phyloP scores from a whole-genome alignment of 2,888 invertebrate species.

The Steinernema carpocapsae region DNA sequence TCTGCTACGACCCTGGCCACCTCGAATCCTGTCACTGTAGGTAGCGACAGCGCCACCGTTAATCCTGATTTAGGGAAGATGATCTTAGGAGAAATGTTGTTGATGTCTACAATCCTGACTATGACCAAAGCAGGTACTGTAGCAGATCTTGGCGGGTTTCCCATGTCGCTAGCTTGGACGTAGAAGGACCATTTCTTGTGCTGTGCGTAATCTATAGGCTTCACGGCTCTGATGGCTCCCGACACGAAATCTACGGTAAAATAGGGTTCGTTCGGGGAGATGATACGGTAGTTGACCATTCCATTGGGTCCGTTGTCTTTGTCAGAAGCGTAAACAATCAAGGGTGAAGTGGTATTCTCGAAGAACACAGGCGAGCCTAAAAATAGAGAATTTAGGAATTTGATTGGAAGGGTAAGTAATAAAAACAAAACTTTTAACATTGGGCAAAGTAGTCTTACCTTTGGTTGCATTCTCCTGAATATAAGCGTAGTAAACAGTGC shows the following conservation, averaged over 20 bases:
- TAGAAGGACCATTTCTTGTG: constrained; percentile 50
- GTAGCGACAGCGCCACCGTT: constrained; percentile 32
- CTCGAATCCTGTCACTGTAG: constrained; percentile 58
- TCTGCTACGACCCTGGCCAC: constrained; percentile 65
- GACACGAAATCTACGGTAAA: constrained; percentile 87
- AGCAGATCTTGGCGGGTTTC: constrained; percentile 82
- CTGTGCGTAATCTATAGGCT: constrained; percentile 81
- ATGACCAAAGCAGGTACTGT: constrained; percentile 81
- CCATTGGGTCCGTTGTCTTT: constrained; percentile 85
- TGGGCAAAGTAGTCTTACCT: constrained; percentile 38
- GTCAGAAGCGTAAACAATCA: constrained; percentile 84
- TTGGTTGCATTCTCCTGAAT: constrained; percentile 75
- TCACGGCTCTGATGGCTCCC: constrained; percentile 81
- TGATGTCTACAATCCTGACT: constrained; percentile 71
- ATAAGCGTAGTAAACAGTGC: constrained; percentile 80
- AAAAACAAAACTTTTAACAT: background rate
- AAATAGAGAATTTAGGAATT: background rate
- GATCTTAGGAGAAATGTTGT: constrained; percentile 42
- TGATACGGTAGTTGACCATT: constrained; percentile 82
- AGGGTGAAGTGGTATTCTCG: constrained; percentile 72
- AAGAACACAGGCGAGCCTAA: constrained; percentile 38
- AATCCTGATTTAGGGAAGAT: background rate
- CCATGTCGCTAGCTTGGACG: constrained; percentile 70
- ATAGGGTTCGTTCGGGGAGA: constrained; percentile 80
- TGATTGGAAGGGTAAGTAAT: background rate